Percentiles rank a stretch among this genome's conserved stretches.
phyloP scores from a whole-genome alignment of 2,113 vertebrate genomes.

The Pachyramphus minor region DNA sequence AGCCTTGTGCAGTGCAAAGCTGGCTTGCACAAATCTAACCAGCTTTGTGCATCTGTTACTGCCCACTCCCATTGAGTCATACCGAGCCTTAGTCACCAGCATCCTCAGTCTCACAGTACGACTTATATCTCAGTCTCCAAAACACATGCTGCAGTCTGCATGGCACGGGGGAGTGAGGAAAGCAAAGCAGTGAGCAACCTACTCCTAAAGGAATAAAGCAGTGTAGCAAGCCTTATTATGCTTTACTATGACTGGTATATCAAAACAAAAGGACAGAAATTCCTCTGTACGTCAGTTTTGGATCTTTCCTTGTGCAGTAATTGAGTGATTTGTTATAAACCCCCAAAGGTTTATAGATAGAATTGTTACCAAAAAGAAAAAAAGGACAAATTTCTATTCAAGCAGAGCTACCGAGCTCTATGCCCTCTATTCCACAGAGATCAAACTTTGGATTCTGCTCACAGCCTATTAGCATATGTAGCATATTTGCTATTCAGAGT shows the following conservation, averaged over 20 bases:
- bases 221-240: neutral
- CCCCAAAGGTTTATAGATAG: neutral
- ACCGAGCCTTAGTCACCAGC: conserved; percentile 27
- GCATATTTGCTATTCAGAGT: neutral
- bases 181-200: neutral
- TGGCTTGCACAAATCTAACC: conserved; percentile 7
- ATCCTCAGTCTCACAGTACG: conserved; percentile 38
- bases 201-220: neutral
- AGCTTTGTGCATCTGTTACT: conserved; percentile 68
- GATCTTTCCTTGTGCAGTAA: neutral
- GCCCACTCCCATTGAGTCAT: conserved; percentile 72
- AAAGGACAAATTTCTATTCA: neutral
- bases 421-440: neutral
- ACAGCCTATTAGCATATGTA: neutral
- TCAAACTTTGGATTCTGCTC: neutral
- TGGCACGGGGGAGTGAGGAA: conserved; percentile 16
- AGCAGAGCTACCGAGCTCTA: neutral
- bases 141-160: conserved; percentile 2
- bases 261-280: neutral
- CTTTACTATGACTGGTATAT: neutral
- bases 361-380: neutral
- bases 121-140: conserved; percentile 24
- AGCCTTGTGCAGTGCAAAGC: neutral
- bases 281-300: neutral
- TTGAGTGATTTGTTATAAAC: neutral